phyloP scores from a whole-genome alignment of 1,140 invertebrate genomes.

The Vanessa atalanta region DNA sequence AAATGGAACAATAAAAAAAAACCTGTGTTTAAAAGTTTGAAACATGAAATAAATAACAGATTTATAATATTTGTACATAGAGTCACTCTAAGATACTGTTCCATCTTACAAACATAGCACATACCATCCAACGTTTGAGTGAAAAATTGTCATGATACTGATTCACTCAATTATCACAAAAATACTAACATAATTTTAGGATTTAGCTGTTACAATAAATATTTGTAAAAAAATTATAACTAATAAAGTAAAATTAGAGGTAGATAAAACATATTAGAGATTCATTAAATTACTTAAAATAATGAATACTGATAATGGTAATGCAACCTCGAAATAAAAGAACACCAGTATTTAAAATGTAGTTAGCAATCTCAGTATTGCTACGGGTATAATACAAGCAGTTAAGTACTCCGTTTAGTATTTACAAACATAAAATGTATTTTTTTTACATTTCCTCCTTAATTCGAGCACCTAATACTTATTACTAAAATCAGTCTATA shows the following conservation, averaged over 20 bases:
- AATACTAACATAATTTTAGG: constrained; percentile 45
- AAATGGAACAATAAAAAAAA: constrained; percentile 44
- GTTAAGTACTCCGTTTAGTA: constrained; percentile 31
- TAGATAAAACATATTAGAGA: constrained; percentile 75
- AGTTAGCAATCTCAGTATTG: constrained; percentile 17
- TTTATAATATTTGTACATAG: constrained; percentile 9
- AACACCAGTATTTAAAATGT: constrained; percentile 25
- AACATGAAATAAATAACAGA: constrained; percentile 10
- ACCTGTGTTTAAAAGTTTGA: constrained; percentile 12
- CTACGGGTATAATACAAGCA: constrained; percentile 23
- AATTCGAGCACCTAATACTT: constrained; percentile 62
- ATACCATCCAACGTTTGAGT: constrained; percentile 16
- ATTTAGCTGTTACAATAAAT: constrained; percentile 67
- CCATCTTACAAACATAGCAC: constrained; percentile 27
- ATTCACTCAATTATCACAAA: constrained; percentile 42
- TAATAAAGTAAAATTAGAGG: constrained; percentile 74
- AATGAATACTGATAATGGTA: constrained; percentile 77
- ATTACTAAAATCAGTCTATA: constrained; percentile 74
- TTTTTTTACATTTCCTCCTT: constrained; percentile 5
- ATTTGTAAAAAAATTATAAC: constrained; percentile 45
- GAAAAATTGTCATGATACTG: constrained; percentile 30
- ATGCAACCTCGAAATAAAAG: constrained; percentile 45
- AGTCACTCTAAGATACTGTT: constrained; percentile 18
- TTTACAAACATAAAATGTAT: constrained; percentile 25
- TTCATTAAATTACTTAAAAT: constrained; percentile 68